Evolutionary conservation across 2,113 vertebrate species (phyloP).

Genomic region (Paradisaea rubra): DNA sequence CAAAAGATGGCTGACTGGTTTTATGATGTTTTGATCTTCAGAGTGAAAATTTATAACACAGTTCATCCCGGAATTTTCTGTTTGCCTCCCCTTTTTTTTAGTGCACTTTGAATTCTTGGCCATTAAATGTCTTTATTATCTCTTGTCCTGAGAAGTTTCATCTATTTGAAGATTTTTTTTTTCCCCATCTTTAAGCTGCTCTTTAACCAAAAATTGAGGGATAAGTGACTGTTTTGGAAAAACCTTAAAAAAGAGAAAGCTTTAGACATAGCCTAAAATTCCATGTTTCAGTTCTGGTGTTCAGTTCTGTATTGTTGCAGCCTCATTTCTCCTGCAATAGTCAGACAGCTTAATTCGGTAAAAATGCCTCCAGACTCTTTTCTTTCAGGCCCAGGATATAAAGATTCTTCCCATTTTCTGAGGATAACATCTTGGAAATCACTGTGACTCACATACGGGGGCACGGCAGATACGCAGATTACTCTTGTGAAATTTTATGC

Average conservation of each 20-base stretch:
- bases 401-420: neutral
- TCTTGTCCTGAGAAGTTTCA: neutral
- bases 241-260: neutral
- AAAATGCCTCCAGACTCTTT: neutral
- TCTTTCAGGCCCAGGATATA: neutral
- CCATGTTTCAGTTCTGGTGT: neutral
- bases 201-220: neutral
- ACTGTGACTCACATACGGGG: neutral
- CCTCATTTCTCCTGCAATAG: neutral
- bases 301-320: neutral
- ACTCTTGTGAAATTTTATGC: neutral
- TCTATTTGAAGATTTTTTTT: neutral
- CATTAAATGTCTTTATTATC: neutral
- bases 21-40: neutral
- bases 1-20: neutral
- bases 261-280: neutral
- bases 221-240: neutral
- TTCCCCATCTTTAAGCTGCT: neutral
- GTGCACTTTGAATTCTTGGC: neutral
- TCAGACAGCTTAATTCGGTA: neutral
- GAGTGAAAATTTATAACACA: neutral
- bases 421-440: neutral
- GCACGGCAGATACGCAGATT: neutral
- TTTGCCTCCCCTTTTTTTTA: neutral
- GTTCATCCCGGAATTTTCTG: neutral